Conservation (phyloP, 2,113 vertebrate species). For the Neoarius graeffei region DNA sequence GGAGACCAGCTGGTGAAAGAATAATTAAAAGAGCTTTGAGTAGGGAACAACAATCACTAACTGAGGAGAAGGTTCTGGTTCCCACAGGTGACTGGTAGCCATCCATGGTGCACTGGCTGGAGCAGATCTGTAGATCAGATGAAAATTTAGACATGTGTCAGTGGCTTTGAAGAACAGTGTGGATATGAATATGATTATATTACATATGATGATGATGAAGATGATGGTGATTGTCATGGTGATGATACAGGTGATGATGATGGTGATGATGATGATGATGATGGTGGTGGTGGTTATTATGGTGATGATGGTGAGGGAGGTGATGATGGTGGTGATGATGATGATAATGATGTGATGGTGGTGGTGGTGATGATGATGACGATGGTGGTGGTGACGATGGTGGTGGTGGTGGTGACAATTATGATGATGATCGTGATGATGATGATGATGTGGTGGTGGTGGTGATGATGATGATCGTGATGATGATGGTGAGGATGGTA, state of each 20-base stretch:
- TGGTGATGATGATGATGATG: too few relatives aligned
- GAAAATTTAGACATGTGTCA: background rate
- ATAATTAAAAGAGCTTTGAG: conserved; percentile 7
- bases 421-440: too few relatives aligned
- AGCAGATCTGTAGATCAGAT: background rate
- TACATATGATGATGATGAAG: background rate
- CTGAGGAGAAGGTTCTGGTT: background rate
- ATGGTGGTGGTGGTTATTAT: too few relatives aligned
- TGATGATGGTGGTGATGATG: too few relatives aligned
- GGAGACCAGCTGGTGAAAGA: conserved; percentile 1
- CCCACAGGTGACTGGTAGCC: background rate
- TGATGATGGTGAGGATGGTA: too few relatives aligned
- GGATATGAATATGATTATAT: background rate
- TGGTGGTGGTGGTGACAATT: too few relatives aligned
- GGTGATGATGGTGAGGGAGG: too few relatives aligned
- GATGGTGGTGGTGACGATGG: too few relatives aligned
- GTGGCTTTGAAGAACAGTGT: background rate
- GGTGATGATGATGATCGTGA: too few relatives aligned
- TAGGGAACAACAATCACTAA: background rate
- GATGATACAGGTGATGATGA: background rate
- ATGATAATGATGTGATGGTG: too few relatives aligned
- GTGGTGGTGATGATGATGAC: too few relatives aligned
- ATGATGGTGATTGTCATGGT: background rate
- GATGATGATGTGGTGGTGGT: too few relatives aligned
- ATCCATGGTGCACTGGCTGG: background rate